Percentiles rank a stretch among this genome's conserved stretches.
phyloP scores from a whole-genome alignment of 2,888 invertebrate genomes.

The Zootermopsis nevadensis region DNA sequence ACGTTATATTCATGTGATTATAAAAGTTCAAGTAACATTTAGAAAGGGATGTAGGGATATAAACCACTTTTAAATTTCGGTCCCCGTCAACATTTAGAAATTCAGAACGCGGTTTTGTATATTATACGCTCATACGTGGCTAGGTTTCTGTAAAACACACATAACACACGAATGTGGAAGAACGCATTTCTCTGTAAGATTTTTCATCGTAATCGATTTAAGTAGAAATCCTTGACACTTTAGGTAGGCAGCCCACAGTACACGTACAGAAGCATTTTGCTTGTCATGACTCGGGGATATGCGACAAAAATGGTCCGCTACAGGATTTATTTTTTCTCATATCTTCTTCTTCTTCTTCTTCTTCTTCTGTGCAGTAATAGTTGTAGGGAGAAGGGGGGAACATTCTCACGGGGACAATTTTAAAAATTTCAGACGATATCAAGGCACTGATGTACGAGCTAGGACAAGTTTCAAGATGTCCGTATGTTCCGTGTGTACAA shows the following conservation, averaged over 20 bases:
- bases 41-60: not conserved
- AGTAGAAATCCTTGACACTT: slow-evolving; percentile 33
- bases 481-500: too few relatives aligned
- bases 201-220: slow-evolving; percentile 40
- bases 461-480: not conserved
- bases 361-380: not conserved
- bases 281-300: slow-evolving; percentile 35
- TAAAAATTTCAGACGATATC: slow-evolving; percentile 36
- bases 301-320: slow-evolving; percentile 34
- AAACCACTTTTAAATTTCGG: slow-evolving; percentile 4
- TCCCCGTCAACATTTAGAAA: slow-evolving; percentile 13
- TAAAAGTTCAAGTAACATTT: too few relatives aligned
- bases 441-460: not conserved
- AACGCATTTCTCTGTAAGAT: slow-evolving; percentile 2
- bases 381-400: not conserved
- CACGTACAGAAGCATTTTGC: slow-evolving; percentile 28
- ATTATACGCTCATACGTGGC: slow-evolving; percentile 30
- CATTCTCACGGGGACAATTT: slow-evolving; percentile 19
- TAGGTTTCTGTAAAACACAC: slow-evolving; percentile 29
- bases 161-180: not conserved
- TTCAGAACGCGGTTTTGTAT: slow-evolving; percentile 26
- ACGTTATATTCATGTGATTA: too few relatives aligned
- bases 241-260: slow-evolving; percentile 3
- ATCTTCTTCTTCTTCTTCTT: not conserved
- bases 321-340: slow-evolving; percentile 32